phyloP scores from a whole-genome alignment of 2,888 invertebrate genomes.

The Apamea sordens region DNA sequence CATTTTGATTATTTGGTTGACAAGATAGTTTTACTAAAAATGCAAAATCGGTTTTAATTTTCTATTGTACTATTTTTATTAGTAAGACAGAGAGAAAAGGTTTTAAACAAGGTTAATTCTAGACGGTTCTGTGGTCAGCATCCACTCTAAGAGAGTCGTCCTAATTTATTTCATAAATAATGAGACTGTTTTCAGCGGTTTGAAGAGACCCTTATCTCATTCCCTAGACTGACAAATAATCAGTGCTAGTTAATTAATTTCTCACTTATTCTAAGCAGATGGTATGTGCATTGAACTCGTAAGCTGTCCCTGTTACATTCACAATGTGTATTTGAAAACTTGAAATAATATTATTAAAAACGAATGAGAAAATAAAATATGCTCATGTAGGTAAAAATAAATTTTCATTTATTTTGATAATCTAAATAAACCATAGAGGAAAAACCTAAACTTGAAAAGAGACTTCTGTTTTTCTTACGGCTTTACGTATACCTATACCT shows the following conservation, averaged over 20 bases:
- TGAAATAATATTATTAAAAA: neutral
- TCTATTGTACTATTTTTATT: neutral
- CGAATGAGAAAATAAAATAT: neutral
- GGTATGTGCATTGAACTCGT: conserved; percentile 1
- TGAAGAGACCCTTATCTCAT: conserved; percentile 10
- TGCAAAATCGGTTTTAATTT: neutral
- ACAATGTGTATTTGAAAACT: conserved; percentile 2
- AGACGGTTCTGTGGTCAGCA: neutral
- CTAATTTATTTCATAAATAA: conserved; percentile 1
- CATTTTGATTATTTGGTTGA: neutral
- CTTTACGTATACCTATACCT: neutral
- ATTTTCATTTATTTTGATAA: neutral
- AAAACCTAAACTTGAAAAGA: neutral
- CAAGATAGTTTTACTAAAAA: neutral
- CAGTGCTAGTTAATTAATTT: neutral
- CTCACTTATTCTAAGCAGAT: neutral
- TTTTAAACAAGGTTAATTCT: neutral
- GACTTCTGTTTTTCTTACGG: too few relatives aligned
- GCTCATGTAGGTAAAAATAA: neutral
- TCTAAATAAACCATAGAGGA: too few relatives aligned
- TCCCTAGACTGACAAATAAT: conserved; percentile 9
- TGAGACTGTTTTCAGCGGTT: neutral
- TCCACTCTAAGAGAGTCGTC: too few relatives aligned
- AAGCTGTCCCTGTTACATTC: neutral
- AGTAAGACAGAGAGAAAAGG: neutral